These are phyloP conservation scores for Cacoxenus indagator DNA, from an alignment of 2,888 invertebrate genomes.

Conservation along the genomic window DNA sequence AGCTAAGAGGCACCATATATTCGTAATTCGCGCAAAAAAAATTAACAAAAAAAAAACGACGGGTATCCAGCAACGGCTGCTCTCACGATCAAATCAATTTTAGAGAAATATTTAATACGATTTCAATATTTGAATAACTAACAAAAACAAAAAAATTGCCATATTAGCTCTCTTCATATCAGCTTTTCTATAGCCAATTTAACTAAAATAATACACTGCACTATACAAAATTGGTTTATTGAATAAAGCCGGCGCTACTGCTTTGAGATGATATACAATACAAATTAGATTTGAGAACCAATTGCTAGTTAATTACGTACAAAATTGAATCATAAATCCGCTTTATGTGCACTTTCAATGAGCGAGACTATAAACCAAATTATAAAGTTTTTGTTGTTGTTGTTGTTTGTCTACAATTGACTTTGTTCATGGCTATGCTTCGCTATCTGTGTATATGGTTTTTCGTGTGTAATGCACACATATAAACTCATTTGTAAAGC, in stretches of 20 bases:
- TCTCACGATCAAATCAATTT: no score
- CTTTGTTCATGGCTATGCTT: not conserved
- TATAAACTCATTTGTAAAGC: not conserved
- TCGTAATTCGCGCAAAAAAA: no score
- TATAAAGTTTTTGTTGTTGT: conserved; percentile 4
- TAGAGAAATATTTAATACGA: no score
- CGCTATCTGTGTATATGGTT: not conserved
- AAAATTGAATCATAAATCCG: conserved; percentile 20
- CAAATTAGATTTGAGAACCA: conserved; percentile 17
- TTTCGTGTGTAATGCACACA: not conserved
- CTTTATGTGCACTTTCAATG: conserved; percentile 15
- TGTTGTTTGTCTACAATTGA: not conserved
- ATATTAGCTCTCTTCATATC: no score
- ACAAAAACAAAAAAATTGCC: no score
- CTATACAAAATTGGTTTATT: not conserved
- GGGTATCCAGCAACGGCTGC: no score
- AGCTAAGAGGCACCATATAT: no score
- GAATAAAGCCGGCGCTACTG: not conserved
- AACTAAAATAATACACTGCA: no score
- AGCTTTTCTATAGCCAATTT: no score
- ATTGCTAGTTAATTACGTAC: conserved; percentile 18
- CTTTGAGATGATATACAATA: not conserved
- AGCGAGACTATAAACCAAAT: conserved; percentile 9
- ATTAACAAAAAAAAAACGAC: no score
- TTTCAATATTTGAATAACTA: no score